Conservation (phyloP, 2,888 invertebrate genomes). For the Pardosa pseudoannulata region DNA sequence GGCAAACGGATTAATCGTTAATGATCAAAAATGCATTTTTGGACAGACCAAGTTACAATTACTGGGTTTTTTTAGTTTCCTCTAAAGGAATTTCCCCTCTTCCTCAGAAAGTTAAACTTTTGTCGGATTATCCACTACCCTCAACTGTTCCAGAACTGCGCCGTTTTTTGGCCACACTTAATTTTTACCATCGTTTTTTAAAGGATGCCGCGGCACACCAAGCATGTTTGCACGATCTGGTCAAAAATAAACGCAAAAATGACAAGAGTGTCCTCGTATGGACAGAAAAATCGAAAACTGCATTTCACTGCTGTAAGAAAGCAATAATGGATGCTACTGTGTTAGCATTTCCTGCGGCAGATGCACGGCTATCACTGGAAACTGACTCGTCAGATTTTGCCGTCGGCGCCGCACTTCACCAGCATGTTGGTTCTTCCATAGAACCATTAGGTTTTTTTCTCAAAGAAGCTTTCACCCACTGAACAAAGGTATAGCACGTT, state of each 20-base stretch:
- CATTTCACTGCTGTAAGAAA: no score
- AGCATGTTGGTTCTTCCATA: conserved; percentile 67
- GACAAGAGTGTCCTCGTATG: conserved; percentile 10
- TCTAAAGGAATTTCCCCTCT: conserved; percentile 24
- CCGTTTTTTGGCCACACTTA: neutral
- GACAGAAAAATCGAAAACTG: conserved; percentile 5
- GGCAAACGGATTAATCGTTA: no score
- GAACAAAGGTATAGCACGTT: conserved; percentile 1
- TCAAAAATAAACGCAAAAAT: conserved; percentile 2
- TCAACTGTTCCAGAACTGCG: neutral
- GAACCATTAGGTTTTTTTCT: conserved; percentile 56
- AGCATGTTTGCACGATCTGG: neutral
- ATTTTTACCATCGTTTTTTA: neutral
- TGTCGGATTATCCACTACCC: conserved; percentile 5
- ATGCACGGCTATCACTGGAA: neutral
- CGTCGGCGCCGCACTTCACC: conserved; percentile 73
- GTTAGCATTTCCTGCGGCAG: neutral
- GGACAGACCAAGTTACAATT: no score
- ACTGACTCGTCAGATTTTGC: conserved; percentile 13
- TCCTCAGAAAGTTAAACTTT: neutral
- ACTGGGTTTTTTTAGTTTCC: no score
- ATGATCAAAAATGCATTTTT: no score
- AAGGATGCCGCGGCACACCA: neutral
- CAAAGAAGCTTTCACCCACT: neutral
- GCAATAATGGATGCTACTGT: neutral